Base-by-base conservation (phyloP, 2,113 vertebrate genomes). In the Xenus cinereus region DNA sequence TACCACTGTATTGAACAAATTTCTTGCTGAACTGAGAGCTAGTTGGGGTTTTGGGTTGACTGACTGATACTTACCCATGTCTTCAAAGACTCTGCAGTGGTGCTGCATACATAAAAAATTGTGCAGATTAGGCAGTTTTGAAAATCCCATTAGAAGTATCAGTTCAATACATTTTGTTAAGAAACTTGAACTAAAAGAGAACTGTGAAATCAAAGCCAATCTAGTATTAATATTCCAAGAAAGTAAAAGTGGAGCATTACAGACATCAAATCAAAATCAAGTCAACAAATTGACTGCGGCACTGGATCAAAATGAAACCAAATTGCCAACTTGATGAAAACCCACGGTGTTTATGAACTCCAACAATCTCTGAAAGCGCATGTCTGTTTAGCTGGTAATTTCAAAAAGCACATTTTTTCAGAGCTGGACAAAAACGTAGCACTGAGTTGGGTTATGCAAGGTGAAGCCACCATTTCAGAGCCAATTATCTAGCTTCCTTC, bases 231-330 rank as follows among this genome's bases (percentile, higher is more conserved):
- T 96, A 93, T 95, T 96, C 92, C 50, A 84, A 7, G 0, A 91
- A 91, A 92, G 73, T 81, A 84, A 66, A 94, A 96, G 54, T 41
- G 39, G 69, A 92, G 15, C 80, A 82, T 92, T 95, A 75, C 43
- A 78, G 74, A 41, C 86, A 69, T 93, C 80, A 93, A 95, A 90
- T 96, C 85, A 94, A 94, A 96, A 96, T 84, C 82, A 93, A 96
- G 64, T 84, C 84, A 93, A 92, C 88, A 94, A 97, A 94, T 87
- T 93, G 72, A 74, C 88, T 81, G 79, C 0, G 0, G 37, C 68
- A 53, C 62, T 45, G 57, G 64, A 73, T 93, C 69, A 93, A 89
- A 92, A 93, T 72, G 56, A 84, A 92, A 57, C 62, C 63, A 87
- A 89, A 91, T 95, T 97, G 51, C 73, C 45, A 89, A 68, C 83